Percentiles rank a stretch among this genome's conserved stretches.
Evolutionary conservation across 1,140 invertebrate genomes (phyloP).

Genomic region (Macrobrachium nipponense): DNA sequence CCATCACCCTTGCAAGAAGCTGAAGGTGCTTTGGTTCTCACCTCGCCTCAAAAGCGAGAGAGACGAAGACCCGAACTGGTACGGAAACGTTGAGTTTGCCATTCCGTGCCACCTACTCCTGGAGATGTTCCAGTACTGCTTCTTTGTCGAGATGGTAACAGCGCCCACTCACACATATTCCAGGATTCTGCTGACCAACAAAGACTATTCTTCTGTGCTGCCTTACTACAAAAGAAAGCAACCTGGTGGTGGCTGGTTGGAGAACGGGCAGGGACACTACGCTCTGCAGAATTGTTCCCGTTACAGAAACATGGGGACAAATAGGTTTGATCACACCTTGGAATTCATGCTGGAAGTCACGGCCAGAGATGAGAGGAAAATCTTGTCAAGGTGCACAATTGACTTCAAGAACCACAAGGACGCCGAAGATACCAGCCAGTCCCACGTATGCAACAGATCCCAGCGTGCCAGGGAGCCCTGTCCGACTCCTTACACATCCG

Average conservation of each 20-base stretch:
- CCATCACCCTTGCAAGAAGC: slow-evolving; percentile 22
- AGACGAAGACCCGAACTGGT: slow-evolving; percentile 32
- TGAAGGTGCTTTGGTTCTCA: slow-evolving; percentile 42
- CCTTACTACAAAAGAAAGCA: slow-evolving; percentile 4
- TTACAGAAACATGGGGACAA: slow-evolving; percentile 5
- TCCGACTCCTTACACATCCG: slow-evolving; percentile 5
- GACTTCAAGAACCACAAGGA: slow-evolving; percentile 43
- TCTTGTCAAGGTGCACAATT: slow-evolving; percentile 25
- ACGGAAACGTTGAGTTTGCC: slow-evolving; percentile 49
- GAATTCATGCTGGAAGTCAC: slow-evolving; percentile 40
- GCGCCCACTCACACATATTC: slow-evolving; percentile 36
- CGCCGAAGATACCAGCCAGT: slow-evolving; percentile 6
- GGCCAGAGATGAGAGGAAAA: slow-evolving; percentile 21
- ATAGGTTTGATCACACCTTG: slow-evolving; percentile 8
- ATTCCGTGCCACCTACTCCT: slow-evolving; percentile 25
- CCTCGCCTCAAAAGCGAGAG: neutral
- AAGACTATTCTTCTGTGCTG: slow-evolving; percentile 30
- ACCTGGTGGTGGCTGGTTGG: slow-evolving; percentile 23
- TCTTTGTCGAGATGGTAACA: slow-evolving; percentile 45
- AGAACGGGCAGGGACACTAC: slow-evolving; percentile 19
- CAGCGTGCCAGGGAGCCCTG: slow-evolving; percentile 21
- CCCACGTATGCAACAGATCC: slow-evolving; percentile 35
- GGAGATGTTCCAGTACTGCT: slow-evolving; percentile 27
- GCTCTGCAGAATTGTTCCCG: slow-evolving; percentile 26
- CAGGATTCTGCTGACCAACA: slow-evolving; percentile 34